A percentile compares a stretch with the other conserved stretches of the same genome.
These are phyloP conservation scores for Rhynchopsitta pachyrhyncha DNA, from an alignment of 2,113 vertebrate genomes.

Conservation along the genomic window DNA sequence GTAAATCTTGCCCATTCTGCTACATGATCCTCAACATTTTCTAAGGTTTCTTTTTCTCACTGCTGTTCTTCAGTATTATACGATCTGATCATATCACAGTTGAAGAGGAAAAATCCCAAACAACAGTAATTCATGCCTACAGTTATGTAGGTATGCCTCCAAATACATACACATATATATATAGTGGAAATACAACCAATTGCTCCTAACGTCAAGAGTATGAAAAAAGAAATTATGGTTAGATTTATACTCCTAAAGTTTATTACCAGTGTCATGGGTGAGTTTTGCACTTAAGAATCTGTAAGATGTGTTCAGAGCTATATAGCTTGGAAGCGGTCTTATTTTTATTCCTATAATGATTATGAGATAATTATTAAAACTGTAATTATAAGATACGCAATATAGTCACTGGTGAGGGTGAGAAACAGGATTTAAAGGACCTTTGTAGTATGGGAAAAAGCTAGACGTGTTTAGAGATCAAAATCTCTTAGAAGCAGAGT, in stretches of 20 bases:
- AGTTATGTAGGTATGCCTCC: not conserved
- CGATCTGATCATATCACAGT: not conserved
- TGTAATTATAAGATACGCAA: not conserved
- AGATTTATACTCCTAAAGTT: not conserved
- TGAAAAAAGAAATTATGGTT: not conserved
- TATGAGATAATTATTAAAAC: not conserved
- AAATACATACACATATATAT: not conserved
- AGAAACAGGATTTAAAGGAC: not conserved
- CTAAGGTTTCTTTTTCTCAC: not conserved
- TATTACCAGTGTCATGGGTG: not conserved
- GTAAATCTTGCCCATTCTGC: not conserved
- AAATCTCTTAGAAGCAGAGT: not conserved
- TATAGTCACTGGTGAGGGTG: not conserved
- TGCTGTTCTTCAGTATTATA: not conserved
- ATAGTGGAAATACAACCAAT: not conserved
- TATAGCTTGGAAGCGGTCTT: not conserved
- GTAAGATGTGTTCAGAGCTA: not conserved
- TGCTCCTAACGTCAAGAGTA: not conserved
- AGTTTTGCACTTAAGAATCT: not conserved
- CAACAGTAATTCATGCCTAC: not conserved
- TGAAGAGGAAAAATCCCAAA: not conserved
- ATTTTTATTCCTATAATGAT: not conserved
- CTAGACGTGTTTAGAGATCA: not conserved
- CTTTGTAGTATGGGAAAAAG: not conserved
- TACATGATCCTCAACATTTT: not conserved